phyloP scores from a whole-genome alignment of 2,113 vertebrate species.

The Epinephelus moara region DNA sequence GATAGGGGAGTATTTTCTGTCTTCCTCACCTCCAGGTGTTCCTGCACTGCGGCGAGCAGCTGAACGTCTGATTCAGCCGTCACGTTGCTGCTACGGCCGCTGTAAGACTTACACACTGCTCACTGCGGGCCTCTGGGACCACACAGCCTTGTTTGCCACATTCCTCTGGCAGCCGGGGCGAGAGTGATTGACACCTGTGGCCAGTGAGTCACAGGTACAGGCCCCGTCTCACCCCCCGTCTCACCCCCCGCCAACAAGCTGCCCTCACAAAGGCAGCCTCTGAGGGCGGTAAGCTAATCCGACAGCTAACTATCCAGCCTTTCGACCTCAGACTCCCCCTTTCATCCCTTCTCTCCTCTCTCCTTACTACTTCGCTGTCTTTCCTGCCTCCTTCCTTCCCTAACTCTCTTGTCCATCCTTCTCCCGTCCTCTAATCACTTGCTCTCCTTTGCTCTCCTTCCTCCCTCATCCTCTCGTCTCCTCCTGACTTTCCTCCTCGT shows the following conservation, averaged over 20 bases:
- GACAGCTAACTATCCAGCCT: constrained; percentile 36
- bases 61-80: constrained; percentile 42
- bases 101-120: not conserved
- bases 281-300: constrained; percentile 42
- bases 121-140: constrained; percentile 51
- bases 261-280: constrained; percentile 48
- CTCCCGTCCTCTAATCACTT: not conserved
- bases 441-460: not conserved
- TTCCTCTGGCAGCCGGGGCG: constrained; percentile 63
- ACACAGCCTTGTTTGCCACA: constrained; percentile 64
- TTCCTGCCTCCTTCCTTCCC: not conserved
- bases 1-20: constrained; percentile 46
- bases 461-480: not conserved
- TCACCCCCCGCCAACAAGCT: constrained; percentile 18
- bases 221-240: constrained; percentile 25
- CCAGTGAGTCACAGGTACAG: constrained; percentile 69
- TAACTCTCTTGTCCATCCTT: not conserved
- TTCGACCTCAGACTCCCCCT: not conserved
- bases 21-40: constrained; percentile 61
- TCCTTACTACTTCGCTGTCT: not conserved
- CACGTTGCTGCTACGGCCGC: constrained; percentile 1
- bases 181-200: constrained; percentile 72
- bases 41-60: constrained; percentile 37
- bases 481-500: not conserved
- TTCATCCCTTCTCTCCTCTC: not conserved